Conservation (phyloP, 2,888 invertebrate genomes). For the Cataglyphis altisquamis region DNA sequence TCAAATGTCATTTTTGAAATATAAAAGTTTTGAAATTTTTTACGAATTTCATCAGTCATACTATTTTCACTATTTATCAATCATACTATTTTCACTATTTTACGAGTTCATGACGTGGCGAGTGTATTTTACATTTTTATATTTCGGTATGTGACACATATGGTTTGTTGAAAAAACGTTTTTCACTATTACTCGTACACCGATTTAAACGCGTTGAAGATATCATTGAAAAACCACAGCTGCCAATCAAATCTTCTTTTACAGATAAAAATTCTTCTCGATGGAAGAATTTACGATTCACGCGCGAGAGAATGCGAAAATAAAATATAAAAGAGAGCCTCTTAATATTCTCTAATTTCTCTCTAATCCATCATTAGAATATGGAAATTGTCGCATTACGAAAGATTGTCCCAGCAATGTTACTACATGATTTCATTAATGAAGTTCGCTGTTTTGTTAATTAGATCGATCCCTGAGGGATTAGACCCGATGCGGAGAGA, state of each 20-base stretch:
- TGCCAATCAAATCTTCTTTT: conserved; percentile 14
- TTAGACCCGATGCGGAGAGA: background rate
- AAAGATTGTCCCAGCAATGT: background rate
- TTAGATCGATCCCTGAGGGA: background rate
- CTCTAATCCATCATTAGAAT: background rate
- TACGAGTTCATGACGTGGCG: background rate
- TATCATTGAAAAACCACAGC: conserved; percentile 5
- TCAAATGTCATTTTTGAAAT: background rate
- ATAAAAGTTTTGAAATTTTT: background rate
- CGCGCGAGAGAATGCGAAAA: background rate
- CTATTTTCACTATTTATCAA: background rate
- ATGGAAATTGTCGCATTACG: background rate
- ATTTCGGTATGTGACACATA: background rate
- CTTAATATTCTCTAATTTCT: background rate
- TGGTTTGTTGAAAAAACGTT: conserved; percentile 8
- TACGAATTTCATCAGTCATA: background rate
- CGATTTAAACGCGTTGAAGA: conserved; percentile 7
- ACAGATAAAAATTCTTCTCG: background rate
- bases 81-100: background rate
- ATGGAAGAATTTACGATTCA: background rate
- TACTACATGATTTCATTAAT: conserved; percentile 2
- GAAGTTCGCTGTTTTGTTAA: conserved; percentile 21
- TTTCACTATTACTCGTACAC: conserved; percentile 11
- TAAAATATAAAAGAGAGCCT: background rate
- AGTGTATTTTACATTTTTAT: conserved; percentile 15